phyloP scores from a whole-genome alignment of 2,797 vertebrate genomes.

The Xiphorhynchus erythropygius region DNA sequence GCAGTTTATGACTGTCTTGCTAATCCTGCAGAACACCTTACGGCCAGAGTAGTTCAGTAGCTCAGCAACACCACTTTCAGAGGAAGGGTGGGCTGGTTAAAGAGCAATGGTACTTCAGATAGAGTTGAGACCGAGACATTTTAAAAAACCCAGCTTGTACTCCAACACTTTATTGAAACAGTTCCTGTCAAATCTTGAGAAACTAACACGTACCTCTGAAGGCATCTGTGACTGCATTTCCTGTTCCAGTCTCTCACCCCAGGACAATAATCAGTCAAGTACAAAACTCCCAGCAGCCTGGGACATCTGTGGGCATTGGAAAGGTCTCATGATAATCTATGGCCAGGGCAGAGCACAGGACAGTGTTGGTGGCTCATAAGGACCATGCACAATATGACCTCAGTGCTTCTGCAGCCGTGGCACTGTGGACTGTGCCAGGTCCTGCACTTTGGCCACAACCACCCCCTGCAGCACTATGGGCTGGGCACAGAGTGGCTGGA shows the following conservation, averaged over 20 bases:
- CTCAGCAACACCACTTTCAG: neutral
- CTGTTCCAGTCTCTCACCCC: neutral
- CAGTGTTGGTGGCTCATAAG: neutral
- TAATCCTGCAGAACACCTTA: neutral
- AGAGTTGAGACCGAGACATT: neutral
- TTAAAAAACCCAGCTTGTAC: neutral
- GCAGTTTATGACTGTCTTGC: neutral
- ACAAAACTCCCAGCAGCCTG: neutral
- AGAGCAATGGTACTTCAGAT: neutral
- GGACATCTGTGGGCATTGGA: neutral
- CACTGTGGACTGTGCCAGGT: rapidly evolving
- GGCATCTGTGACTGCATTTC: neutral
- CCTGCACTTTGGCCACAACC: too few relatives aligned
- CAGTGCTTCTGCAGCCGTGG: neutral
- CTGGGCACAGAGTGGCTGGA: too few relatives aligned
- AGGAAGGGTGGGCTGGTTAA: neutral
- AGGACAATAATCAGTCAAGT: neutral
- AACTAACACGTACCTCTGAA: neutral
- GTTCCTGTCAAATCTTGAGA: neutral
- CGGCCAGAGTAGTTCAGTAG: neutral
- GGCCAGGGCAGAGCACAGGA: neutral
- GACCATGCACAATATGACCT: neutral
- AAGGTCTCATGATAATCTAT: neutral
- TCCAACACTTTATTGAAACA: neutral
- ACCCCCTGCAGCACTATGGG: too few relatives aligned